Base-by-base conservation (phyloP, 1,140 invertebrate genomes). In the Zaprionus lachaisei region DNA sequence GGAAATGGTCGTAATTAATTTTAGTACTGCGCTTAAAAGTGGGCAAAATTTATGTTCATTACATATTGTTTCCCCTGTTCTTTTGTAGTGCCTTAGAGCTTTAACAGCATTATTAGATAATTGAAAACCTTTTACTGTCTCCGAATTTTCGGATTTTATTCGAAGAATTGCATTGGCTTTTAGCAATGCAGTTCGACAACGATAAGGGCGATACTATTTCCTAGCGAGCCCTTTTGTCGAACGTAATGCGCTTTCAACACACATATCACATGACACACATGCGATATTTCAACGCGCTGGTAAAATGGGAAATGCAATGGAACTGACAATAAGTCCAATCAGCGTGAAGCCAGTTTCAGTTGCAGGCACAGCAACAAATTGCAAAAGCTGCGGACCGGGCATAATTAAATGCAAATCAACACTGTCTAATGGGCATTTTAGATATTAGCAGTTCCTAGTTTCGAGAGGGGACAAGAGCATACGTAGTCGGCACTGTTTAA, bases 401-500 rank as follows among this genome's bases (percentile, higher is more conserved):
- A 77, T 81, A 85, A 86, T 81, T 81, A 81, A 81, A 81, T 82
- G 83, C 79, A 82, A 76, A 86, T 79, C 78, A 81, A 66, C 76
- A 44, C 58, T 26, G 41, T 58, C 41, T 15, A 41, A 62, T 57
- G 58, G n/a, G 54, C 44, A 38, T 71, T 47, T 38, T 57, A 22
- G 15, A 17, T 65, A 38, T 44, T 49, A 61, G 24, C 44, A 69
- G 34, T 14, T 58, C 4, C 34, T 15, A 31, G 20, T 47, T 22
- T 26, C 28, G 15, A 98, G 91, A 0, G 97, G 97, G 94, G 98
- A 96, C 38, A 95, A 93, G 68, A 94, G 81, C 68, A 31, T 31
- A 95, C 93, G 17, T 17, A 56, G 6, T n/a, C 4, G 20, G 47
- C 47, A 57, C 7, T 55, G 20, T 26, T 47, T 24, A 34, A 51